Conservation (phyloP, 2,888 invertebrate species). For the Caenorhabditis wallacei region DNA sequence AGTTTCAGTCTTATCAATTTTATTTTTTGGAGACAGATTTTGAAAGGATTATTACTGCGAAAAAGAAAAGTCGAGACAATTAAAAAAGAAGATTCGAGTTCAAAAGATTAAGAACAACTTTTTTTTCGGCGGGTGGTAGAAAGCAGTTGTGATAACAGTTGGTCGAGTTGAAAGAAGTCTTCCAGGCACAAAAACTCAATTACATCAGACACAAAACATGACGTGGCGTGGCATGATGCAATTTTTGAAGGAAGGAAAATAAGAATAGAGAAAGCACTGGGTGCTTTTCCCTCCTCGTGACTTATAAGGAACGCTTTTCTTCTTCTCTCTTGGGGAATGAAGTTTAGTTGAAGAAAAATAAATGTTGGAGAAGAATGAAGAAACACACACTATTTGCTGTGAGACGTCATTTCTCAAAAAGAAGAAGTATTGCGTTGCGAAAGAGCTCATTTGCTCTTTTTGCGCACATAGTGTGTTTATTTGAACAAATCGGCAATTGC, state of each 20-base stretch:
- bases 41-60: conserved; percentile 15
- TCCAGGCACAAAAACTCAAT: conserved; percentile 33
- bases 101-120: conserved; percentile 57
- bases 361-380: conserved; percentile 10
- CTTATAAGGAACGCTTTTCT: conserved; percentile 7
- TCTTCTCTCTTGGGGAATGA: conserved; percentile 21
- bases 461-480: conserved; percentile 46
- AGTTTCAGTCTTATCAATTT: conserved; percentile 35
- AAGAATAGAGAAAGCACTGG: conserved; percentile 25
- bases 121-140: conserved; percentile 44
- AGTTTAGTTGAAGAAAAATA: conserved; percentile 28
- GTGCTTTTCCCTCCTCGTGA: conserved; percentile 31
- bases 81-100: conserved; percentile 42
- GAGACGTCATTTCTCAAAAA: conserved; percentile 34
- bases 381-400: conserved; percentile 33
- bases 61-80: conserved; percentile 24
- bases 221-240: conserved; percentile 56
- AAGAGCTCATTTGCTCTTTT: conserved; percentile 42
- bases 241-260: conserved; percentile 37
- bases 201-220: conserved; percentile 30
- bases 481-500: conserved; percentile 41
- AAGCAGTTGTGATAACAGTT: conserved; percentile 54
- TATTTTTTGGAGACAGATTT: conserved; percentile 23
- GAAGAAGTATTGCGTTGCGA: conserved; percentile 35
- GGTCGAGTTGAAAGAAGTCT: conserved; percentile 30